These are phyloP conservation scores for Meloidogyne chitwoodi DNA, from an alignment of 1,140 invertebrate species.

Conservation along the genomic window DNA sequence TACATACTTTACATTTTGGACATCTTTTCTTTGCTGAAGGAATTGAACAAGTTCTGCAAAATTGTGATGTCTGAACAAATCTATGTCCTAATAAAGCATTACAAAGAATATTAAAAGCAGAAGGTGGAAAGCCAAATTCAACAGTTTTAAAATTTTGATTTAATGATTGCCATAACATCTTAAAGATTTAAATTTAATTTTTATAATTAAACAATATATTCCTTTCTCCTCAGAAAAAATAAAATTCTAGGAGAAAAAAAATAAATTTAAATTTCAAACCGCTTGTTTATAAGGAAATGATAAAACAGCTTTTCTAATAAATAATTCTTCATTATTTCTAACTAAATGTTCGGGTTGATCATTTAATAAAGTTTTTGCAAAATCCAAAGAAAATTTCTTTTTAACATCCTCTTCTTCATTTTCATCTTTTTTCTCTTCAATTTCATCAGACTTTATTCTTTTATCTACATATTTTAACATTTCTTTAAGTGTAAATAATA, in stretches of 20 bases:
- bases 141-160: slow-evolving; percentile 23
- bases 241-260: no score
- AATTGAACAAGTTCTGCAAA: slow-evolving; percentile 82
- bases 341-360: slow-evolving; percentile 19
- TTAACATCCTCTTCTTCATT: not conserved
- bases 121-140: slow-evolving; percentile 58
- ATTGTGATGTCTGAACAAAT: slow-evolving; percentile 70
- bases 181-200: no score
- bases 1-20: slow-evolving; percentile 85
- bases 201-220: no score
- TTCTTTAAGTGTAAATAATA: slow-evolving; percentile 46
- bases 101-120: slow-evolving; percentile 72
- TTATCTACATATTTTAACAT: slow-evolving; percentile 47
- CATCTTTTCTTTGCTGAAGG: slow-evolving; percentile 84
- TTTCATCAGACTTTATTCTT: not conserved
- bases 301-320: slow-evolving; percentile 41
- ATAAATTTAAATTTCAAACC: not conserved
- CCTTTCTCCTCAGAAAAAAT: no score
- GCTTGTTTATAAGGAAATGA: slow-evolving; percentile 55
- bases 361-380: slow-evolving; percentile 30
- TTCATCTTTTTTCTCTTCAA: slow-evolving; percentile 5
- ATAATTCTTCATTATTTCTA: slow-evolving; percentile 33
- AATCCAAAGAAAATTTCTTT: slow-evolving; percentile 14
- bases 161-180: slow-evolving; percentile 45
- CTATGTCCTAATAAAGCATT: slow-evolving; percentile 78